Evolutionary conservation across 2,888 invertebrate species (phyloP).

Genomic region (Drosophila greeni): DNA sequence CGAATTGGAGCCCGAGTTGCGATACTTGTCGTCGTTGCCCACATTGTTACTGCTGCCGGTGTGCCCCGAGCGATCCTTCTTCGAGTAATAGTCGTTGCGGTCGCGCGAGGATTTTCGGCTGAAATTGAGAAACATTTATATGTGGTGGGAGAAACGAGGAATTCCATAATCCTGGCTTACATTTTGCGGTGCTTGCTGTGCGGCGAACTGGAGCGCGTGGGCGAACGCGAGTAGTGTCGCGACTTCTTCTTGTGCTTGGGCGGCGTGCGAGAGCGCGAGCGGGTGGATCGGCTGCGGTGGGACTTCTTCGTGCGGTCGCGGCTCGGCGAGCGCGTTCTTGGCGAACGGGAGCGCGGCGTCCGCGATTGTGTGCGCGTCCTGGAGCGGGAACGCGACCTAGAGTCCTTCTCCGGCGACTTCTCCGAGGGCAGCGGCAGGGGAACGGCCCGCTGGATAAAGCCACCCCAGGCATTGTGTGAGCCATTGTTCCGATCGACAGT

Average conservation of each 20-base stretch:
- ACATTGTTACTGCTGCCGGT: constrained; percentile 51
- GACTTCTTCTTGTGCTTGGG: constrained; percentile 77
- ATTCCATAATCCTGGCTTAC: constrained; percentile 51
- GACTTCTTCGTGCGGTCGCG: constrained; percentile 72
- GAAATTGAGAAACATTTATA: background rate
- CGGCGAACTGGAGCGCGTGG: constrained; percentile 78
- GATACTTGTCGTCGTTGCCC: constrained; percentile 71
- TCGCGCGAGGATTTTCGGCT: constrained; percentile 68
- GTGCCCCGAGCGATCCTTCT: constrained; percentile 65
- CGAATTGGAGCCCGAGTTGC: constrained; percentile 65
- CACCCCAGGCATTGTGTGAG: constrained; percentile 84
- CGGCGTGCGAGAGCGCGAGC: constrained; percentile 74
- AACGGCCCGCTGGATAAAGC: constrained; percentile 82
- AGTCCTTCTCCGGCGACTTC: constrained; percentile 74
- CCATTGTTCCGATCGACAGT: constrained; percentile 82
- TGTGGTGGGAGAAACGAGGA: background rate
- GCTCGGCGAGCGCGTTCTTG: constrained; percentile 57
- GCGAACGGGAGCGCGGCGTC: constrained; percentile 72
- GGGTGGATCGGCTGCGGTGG: constrained; percentile 66
- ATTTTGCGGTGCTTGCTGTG: constrained; percentile 78
- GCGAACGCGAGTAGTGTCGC: constrained; percentile 77
- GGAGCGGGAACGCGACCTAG: constrained; percentile 75
- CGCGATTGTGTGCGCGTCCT: constrained; percentile 73
- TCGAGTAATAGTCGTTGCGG: constrained; percentile 74
- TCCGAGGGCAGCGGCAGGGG: constrained; percentile 73